These are phyloP conservation scores for Corynorhinus townsendii DNA, from an alignment of 2,113 vertebrate genomes.

Conservation along the genomic window DNA sequence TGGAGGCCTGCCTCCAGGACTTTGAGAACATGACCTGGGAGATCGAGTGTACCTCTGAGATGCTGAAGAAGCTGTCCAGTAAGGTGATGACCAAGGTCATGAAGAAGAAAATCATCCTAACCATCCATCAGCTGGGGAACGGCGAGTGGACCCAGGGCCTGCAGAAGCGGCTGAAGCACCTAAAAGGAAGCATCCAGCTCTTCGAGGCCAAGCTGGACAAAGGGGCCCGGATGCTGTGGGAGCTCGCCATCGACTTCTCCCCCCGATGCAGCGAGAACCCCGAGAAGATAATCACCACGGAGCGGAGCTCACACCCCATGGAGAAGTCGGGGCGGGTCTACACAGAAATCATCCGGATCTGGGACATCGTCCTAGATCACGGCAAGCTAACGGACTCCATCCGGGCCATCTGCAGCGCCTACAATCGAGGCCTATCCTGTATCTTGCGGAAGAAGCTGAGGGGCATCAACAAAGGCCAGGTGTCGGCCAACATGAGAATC, in stretches of 20 bases:
- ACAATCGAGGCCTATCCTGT: conserved; percentile 82
- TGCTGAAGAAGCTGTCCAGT: conserved; percentile 80
- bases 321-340: conserved; percentile 81
- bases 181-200: conserved; percentile 82
- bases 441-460: conserved; percentile 85
- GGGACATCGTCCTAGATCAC: conserved; percentile 86
- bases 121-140: conserved; percentile 83
- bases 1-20: conserved; percentile 77
- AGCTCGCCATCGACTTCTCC: conserved; percentile 86
- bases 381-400: conserved; percentile 79
- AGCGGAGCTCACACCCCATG: not conserved
- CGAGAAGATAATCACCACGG: conserved; percentile 79
- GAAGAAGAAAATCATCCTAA: conserved; percentile 81
- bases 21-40: conserved; percentile 89
- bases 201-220: conserved; percentile 85
- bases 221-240: conserved; percentile 86
- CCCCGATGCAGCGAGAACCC: conserved; percentile 85
- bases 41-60: conserved; percentile 85
- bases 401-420: conserved; percentile 79
- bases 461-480: conserved; percentile 71
- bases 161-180: conserved; percentile 81
- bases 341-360: conserved; percentile 87
- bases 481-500: conserved; percentile 65
- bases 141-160: conserved; percentile 84
- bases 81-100: conserved; percentile 79